phyloP scores from a whole-genome alignment of 2,113 vertebrate species.

The Seriola rivoliana region DNA sequence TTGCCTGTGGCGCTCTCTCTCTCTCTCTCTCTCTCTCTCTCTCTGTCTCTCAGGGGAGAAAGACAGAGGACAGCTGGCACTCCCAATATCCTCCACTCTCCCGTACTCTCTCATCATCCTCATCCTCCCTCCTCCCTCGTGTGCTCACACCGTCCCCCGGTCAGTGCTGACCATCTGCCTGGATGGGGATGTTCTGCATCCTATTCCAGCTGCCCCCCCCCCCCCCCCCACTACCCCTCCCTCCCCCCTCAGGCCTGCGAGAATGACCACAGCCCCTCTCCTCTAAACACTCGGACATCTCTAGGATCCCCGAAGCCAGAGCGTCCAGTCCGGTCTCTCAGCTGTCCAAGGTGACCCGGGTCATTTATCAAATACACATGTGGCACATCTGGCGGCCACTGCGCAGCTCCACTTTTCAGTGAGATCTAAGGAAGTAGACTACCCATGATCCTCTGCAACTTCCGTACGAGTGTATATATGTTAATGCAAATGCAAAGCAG shows the following conservation, averaged over 20 bases:
- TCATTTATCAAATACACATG: no score
- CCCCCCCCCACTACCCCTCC: background rate
- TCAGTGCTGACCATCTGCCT: slow-evolving; percentile 84
- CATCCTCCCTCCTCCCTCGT: slow-evolving; percentile 25
- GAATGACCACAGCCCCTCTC: no score
- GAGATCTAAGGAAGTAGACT: no score
- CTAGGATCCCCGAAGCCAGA: no score
- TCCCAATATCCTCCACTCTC: slow-evolving; percentile 21
- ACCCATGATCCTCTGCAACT: background rate
- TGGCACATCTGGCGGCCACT: background rate
- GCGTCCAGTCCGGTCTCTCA: no score
- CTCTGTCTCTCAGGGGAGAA: slow-evolving; percentile 55
- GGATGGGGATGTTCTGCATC: slow-evolving; percentile 25
- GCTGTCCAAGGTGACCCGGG: no score
- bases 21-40: slow-evolving; percentile 22
- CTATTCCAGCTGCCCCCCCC: slow-evolving; percentile 35
- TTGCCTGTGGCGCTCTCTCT: slow-evolving; percentile 49
- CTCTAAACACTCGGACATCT: no score
- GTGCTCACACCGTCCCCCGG: slow-evolving; percentile 51
- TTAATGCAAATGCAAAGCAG: background rate
- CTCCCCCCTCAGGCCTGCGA: no score
- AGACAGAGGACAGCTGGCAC: slow-evolving; percentile 79
- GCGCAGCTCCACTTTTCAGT: background rate
- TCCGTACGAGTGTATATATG: background rate
- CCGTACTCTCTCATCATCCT: background rate